Percentiles rank a stretch among this genome's conserved stretches.
Evolutionary conservation across 2,797 vertebrate species (phyloP).

Genomic region (Dipus sagitta): DNA sequence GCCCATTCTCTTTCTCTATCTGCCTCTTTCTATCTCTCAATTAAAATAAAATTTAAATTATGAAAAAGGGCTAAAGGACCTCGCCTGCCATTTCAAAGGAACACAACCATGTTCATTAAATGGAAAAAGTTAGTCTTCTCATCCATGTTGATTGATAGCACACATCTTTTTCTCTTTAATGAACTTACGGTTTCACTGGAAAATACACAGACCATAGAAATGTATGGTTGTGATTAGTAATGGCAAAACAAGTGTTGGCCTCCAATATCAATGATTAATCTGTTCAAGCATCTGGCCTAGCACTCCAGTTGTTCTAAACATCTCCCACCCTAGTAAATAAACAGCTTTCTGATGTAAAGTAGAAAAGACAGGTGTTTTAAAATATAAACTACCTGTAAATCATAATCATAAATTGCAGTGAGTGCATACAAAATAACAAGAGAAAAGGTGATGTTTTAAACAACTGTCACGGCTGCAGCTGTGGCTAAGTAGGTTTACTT

Average conservation of each 20-base stretch:
- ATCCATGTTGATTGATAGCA: not conserved
- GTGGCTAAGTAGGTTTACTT: constrained; percentile 10
- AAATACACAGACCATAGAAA: constrained; percentile 32
- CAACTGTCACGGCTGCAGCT: constrained; percentile 7
- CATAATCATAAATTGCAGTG: not conserved
- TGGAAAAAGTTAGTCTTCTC: constrained; percentile 17
- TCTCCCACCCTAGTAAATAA: constrained; percentile 44
- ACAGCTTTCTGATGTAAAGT: not conserved
- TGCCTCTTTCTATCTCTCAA: too few relatives aligned
- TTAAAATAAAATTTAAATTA: too few relatives aligned
- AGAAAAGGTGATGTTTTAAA: not conserved
- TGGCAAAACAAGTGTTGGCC: constrained; percentile 35
- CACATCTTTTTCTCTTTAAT: constrained; percentile 36
- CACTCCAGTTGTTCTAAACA: constrained; percentile 23
- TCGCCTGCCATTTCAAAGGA: not conserved
- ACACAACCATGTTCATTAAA: constrained; percentile 11
- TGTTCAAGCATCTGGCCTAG: not conserved
- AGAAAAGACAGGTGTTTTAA: not conserved
- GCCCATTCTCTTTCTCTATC: too few relatives aligned
- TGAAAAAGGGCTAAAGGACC: not conserved
- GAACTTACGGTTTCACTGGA: constrained; percentile 35
- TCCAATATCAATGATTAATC: constrained; percentile 1
- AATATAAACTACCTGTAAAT: not conserved
- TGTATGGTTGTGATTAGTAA: constrained; percentile 34
- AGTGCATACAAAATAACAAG: not conserved